Evolutionary conservation across 2,113 vertebrate species (phyloP), one percentile per base, ranked within the genome.

Genomic region (Eretmochelys imbricata): DNA sequence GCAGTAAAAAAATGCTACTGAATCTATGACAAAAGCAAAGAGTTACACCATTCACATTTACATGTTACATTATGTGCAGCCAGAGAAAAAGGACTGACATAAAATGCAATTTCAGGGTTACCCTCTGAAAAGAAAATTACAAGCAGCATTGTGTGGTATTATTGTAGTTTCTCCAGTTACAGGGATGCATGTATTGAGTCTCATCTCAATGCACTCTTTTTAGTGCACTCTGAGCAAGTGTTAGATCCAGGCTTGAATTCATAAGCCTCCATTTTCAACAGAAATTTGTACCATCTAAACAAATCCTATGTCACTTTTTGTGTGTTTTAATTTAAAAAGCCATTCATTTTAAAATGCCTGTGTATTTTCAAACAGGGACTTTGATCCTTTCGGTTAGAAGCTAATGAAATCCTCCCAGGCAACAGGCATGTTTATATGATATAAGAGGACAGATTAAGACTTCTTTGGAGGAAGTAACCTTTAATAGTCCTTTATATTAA

Each of bases 121-220:
- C 20, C 86, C 65, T 72, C 22, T 85, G 62, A 96, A 92, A 87
- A 0, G 89, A 19, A 22, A 62, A 86, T 78, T 89, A 90, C n/a
- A 27, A 85, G 86, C 49, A 85, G 59, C 62, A 80, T 82, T 89
- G 35, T 88, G 75, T 46, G 55, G 54, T 72, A 55, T 14, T 81
- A 35, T 80, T 93, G 83, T 84, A 84, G 51, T 49, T 87, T 91
- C 72, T 95, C 65, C 57, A 54, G 8, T 85, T 89, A 12, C 78
- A 80, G 85, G 53, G 83, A 62, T 91, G 22, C 53, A 86, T 57
- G 48, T 88, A 84, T 87, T 84, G 62, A 88, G 29, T 31, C 5
- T 48, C 89, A 46, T 13, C 3, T 94, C 62, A 89, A 90, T 54
- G 2, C 9, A 17, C 93, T 94, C 51, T 90, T 69, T 78, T 82